These are phyloP conservation scores for Scomber japonicus DNA, from an alignment of 2,113 vertebrate genomes.

Conservation along the genomic window DNA sequence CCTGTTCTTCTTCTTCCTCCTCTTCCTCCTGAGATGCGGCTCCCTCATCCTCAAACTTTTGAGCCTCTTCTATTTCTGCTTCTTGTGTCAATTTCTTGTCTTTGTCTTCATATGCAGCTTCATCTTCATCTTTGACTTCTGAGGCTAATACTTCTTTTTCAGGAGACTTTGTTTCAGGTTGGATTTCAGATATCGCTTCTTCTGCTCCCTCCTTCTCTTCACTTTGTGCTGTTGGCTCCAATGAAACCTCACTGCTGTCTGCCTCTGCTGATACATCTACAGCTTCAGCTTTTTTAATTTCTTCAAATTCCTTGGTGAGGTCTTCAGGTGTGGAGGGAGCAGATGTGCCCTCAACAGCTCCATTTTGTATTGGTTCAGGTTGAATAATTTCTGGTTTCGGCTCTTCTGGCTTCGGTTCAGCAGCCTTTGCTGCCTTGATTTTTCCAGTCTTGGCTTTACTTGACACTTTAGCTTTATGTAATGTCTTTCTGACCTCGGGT, in stretches of 20 bases:
- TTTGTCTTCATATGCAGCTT: slow-evolving; percentile 65
- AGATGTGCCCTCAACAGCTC: slow-evolving; percentile 79
- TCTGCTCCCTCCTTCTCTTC: slow-evolving; percentile 58
- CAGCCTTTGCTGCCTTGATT: slow-evolving; percentile 85
- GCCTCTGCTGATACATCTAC: slow-evolving; percentile 66
- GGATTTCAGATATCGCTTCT: slow-evolving; percentile 38
- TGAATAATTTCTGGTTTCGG: slow-evolving; percentile 62
- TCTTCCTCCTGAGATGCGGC: slow-evolving; percentile 83
- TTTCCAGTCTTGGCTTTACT: slow-evolving; percentile 90
- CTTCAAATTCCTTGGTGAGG: slow-evolving; percentile 94
- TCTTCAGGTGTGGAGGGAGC: slow-evolving; percentile 92
- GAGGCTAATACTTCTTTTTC: slow-evolving; percentile 62
- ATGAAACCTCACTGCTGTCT: slow-evolving; percentile 39
- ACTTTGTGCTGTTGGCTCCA: slow-evolving; percentile 53
- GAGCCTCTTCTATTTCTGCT: slow-evolving; percentile 71
- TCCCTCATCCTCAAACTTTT: slow-evolving; percentile 83
- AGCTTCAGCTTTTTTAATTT: slow-evolving; percentile 87
- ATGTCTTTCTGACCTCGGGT: slow-evolving; percentile 96
- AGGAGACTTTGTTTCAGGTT: slow-evolving; percentile 63
- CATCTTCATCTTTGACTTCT: slow-evolving; percentile 66
- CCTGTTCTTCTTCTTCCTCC: slow-evolving; percentile 74
- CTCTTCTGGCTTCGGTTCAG: slow-evolving; percentile 76
- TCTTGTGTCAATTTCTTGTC: slow-evolving; percentile 66
- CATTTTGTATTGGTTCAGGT: slow-evolving; percentile 55
- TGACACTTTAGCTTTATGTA: slow-evolving; percentile 94